Base-by-base conservation (phyloP, 2,797 vertebrate species). In the Lithobates sylvaticus region DNA sequence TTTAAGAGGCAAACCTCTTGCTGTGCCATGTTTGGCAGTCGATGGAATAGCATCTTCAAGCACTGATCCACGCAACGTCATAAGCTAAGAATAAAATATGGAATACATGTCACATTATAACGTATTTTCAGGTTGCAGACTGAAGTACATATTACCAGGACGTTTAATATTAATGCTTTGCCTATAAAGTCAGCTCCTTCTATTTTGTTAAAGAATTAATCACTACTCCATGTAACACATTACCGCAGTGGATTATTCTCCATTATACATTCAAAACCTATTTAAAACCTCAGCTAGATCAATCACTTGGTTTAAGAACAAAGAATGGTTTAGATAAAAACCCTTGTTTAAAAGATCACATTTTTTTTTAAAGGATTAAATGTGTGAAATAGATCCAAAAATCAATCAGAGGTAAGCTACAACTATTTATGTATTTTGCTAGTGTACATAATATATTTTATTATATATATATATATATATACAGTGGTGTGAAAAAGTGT, bases 1-100 rank as follows among this genome's bases (percentile, higher is more conserved):
- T 90, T 99, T 99, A 65, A 97, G 89, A 13, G 97, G 97, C 83
- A 99, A 93, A 39, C 98, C 98, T 83, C 97, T 94, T 76, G 95
- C 94, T 5, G 96, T 97, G 16, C 96, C 97, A 36, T 99, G 98
- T 91, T 99, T 99, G 10, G 98, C 96, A 18, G 97, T 98, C 77
- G 98, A 98, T 77, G 97, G 98, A 88, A 99, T 94, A 5, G 94
- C 96, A 88, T 99, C 98, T 91, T 99, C 98, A 68, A 99, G 93
- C 64, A 98, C 91, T 0, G 97, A 96, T 15, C 97, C 98, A 89
- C 98, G 94, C 78, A 99, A 93, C 0, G 98, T 98, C 91, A 96
- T 97, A 84, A 99, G 95, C 98, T 99, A 88, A 58, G 89, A 88
- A 12, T 13, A 88, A 0, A 91, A 58, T 90, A 32, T 39, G 27